Evolutionary conservation across 92 coral and sea anemone species (phyloP), one percentile per base, ranked within the genome.

Genomic region (Montipora capitata): DNA sequence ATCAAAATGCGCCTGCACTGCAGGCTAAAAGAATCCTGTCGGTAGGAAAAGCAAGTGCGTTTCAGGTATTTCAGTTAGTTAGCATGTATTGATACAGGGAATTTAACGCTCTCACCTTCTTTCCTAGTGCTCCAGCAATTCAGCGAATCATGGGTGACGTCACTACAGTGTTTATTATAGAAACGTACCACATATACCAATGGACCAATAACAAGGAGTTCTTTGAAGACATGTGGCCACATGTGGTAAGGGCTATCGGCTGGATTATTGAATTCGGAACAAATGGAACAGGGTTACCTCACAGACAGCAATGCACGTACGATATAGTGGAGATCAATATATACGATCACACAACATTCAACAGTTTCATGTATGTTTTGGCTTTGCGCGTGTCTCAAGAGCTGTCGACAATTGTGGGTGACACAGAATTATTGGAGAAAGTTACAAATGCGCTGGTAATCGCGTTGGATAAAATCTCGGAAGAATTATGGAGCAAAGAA

Each of bases 111-210:
- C 13, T 13, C 12, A 1, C 15, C 35, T 72, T 75, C 48, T 3
- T 27, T 27, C 74, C 0, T 61, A 85, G 89, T 76, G 76, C 40
- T 42, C 89, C 89, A 16, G 76, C 76, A 43, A 64, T 11, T 64
- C 75, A 63, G n/a, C 83, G 89, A 1, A 52, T 85, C 56, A 85
- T 85, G 89, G 89, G 89, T 48, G 89, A 85, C 76, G 89, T 85
- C 41, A 85, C 89, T 9, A 75, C 89, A 18, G 81, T 85, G 3
- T 85, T 85, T 42, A 20, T 85, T 5, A 35, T 51, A 65, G 89
- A 85, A 85, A 76, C 83, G 13, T 85, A 75, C 16, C 89, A 85
- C 67, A 63, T 85, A 18, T 85, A 75, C 77, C 63, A 62, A 62
- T 85, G 89, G 89, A 85, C 89, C 82, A 85, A 85, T 51, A 68